Percentiles rank a stretch among this genome's conserved stretches.
Conservation (phyloP, 2,113 vertebrate species). For the Blennius ocellaris region DNA sequence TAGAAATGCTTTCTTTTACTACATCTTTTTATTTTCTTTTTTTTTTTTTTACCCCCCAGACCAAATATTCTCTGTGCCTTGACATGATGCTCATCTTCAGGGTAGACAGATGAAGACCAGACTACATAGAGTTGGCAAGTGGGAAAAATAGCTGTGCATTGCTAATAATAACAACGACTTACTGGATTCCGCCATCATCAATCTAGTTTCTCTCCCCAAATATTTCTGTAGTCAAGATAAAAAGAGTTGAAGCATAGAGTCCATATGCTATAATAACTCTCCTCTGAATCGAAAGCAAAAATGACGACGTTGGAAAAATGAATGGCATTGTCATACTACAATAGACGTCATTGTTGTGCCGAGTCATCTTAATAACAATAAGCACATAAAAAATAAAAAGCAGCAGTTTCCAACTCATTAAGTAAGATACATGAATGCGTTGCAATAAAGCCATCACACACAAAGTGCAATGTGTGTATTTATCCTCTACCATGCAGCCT, state of each 20-base stretch:
- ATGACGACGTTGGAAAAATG: background rate
- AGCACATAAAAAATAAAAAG: background rate
- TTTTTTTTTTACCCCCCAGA: constrained; percentile 7
- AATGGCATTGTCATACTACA: constrained; percentile 2
- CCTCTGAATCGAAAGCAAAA: constrained; percentile 31
- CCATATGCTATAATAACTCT: constrained; percentile 37
- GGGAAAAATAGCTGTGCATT: background rate
- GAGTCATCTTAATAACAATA: background rate
- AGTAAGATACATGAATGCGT: constrained; percentile 37
- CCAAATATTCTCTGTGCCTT: constrained; percentile 19
- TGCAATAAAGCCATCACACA: constrained; percentile 25
- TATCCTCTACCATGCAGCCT: constrained; percentile 25
- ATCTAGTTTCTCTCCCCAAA: constrained; percentile 16
- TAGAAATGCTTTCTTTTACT: constrained; percentile 19
- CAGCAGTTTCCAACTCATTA: constrained; percentile 15
- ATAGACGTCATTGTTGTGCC: background rate
- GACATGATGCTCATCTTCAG: background rate
- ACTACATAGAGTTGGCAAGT: constrained; percentile 4
- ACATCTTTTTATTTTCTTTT: constrained; percentile 37
- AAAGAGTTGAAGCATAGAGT: constrained; percentile 32
- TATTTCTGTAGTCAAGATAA: constrained; percentile 31
- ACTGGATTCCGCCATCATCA: constrained; percentile 15
- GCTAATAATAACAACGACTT: constrained; percentile 17
- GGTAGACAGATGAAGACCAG: constrained; percentile 30
- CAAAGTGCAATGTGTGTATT: constrained; percentile 36